Base-by-base conservation (phyloP, 2,797 vertebrate species). In the Halcyon smyrnensis region DNA sequence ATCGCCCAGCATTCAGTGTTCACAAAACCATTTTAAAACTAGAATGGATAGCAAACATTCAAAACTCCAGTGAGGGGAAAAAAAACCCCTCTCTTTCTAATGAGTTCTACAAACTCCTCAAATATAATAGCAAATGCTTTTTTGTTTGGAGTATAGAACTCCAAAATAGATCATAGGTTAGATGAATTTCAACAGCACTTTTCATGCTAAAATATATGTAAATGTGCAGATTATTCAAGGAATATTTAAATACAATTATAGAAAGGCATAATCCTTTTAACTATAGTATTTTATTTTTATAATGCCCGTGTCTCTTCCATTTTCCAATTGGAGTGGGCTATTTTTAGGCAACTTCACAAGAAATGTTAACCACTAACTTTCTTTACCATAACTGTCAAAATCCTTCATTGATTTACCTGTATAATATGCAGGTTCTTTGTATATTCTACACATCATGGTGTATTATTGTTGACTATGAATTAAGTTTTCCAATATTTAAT, bases 221-320 rank as follows among this genome's bases (percentile, higher is more conserved):
- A 94, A 91, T 59, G 17, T 65, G 9, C 7, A 90, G 54, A 84
- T 83, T 91, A 89, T 77, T 91, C 41, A 59, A 46, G 19, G 7
- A 95, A 51, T 46, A 75, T 91, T 87, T 95, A 92, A 92, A 93
- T 45, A 83, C 41, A 46, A 89, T 89, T 96, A 83, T 16, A 85
- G 39, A 78, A 84, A 84, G n/a, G 30, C 50, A 93, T 75, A 86
- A 95, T 91, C 46, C 37, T 77, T 93, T 85, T 76, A 36, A 76
- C 63, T 81, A 57, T 48, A 36, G 27, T 67, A 12, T 51, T 65
- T 59, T 30, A 14, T 51, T 75, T 85, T 88, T 87, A 34, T 46
- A 68, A 79, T 11, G 5, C 25, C 25, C 37, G 4, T 24, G 17
- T 56, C 5, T 60, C 12, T 78, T 87, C 18, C 17, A 24, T 84